Conservation (phyloP, 2,113 vertebrate genomes). For the Myanophis thanlyinensis region DNA sequence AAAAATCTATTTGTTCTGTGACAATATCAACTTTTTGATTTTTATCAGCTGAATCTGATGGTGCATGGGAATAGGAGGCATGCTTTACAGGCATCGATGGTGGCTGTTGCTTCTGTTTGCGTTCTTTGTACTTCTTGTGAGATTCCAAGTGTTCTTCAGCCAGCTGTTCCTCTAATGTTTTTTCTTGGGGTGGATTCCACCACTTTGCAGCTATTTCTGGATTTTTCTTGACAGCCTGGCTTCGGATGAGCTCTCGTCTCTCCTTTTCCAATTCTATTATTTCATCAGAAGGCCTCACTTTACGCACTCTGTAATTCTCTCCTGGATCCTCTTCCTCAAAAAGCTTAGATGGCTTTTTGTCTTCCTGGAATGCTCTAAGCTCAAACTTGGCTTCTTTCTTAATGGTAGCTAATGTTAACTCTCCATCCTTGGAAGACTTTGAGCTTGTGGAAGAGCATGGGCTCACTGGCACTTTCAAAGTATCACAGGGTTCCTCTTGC, state of each 20-base stretch:
- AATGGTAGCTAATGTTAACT: conserved; percentile 67
- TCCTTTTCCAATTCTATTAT: conserved; percentile 92
- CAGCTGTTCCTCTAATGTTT: conserved; percentile 86
- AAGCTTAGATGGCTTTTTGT: conserved; percentile 90
- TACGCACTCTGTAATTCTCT: conserved; percentile 82
- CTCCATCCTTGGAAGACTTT: conserved; percentile 75
- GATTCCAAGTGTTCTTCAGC: conserved; percentile 90
- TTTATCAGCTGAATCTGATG: conserved; percentile 50
- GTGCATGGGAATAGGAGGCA: conserved; percentile 41
- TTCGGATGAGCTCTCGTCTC: conserved; percentile 89
- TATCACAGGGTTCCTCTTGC: conserved; percentile 52
- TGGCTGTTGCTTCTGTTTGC: conserved; percentile 81
- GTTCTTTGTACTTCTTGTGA: conserved; percentile 90
- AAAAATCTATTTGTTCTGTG: conserved; percentile 93
- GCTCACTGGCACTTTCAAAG: conserved; percentile 66
- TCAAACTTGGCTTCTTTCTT: conserved; percentile 91
- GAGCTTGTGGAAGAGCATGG: conserved; percentile 72
- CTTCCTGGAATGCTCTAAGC: conserved; percentile 91
- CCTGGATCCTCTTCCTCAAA: conserved; percentile 82
- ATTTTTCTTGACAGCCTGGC: conserved; percentile 95
- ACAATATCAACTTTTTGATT: conserved; percentile 83
- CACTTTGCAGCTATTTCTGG: conserved; percentile 89
- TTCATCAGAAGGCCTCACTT: conserved; percentile 87
- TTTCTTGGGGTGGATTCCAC: conserved; percentile 98
- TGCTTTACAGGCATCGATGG: conserved; percentile 52